These are phyloP conservation scores for Bombus waltoni DNA, from an alignment of 1,140 invertebrate species.

Conservation along the genomic window DNA sequence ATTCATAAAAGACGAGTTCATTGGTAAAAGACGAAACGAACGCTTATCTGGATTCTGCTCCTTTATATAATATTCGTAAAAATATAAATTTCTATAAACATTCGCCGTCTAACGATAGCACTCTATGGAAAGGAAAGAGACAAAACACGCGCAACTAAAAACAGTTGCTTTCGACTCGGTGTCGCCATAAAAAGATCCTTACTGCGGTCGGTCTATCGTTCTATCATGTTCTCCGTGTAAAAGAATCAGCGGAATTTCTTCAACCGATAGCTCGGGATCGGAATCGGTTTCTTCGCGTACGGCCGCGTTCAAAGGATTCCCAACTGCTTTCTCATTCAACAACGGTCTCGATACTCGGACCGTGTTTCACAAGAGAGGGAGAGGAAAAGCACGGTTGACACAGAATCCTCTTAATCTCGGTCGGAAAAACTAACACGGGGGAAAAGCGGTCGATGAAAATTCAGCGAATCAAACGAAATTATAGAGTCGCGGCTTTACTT, in stretches of 20 bases:
- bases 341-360: not conserved
- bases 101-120: not conserved
- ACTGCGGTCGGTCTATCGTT: not conserved
- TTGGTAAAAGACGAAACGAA: not conserved
- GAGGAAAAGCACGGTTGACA: not conserved
- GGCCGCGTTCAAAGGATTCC: not conserved
- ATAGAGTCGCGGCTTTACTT: not conserved
- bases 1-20: too few species aligned
- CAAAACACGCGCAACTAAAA: not conserved
- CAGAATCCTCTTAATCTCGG: not conserved
- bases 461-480: constrained; percentile 7
- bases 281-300: constrained; percentile 2
- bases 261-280: not conserved
- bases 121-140: not conserved
- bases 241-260: not conserved
- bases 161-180: not conserved
- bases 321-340: constrained; percentile 12
- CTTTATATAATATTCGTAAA: not conserved
- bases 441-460: not conserved
- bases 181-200: not conserved
- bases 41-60: not conserved
- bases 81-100: constrained; percentile 3
- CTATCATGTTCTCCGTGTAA: not conserved
- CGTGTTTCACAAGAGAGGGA: not conserved
- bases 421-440: not conserved